These are phyloP conservation scores for Villa cingulata DNA, from an alignment of 2,888 invertebrate genomes.

Conservation along the genomic window DNA sequence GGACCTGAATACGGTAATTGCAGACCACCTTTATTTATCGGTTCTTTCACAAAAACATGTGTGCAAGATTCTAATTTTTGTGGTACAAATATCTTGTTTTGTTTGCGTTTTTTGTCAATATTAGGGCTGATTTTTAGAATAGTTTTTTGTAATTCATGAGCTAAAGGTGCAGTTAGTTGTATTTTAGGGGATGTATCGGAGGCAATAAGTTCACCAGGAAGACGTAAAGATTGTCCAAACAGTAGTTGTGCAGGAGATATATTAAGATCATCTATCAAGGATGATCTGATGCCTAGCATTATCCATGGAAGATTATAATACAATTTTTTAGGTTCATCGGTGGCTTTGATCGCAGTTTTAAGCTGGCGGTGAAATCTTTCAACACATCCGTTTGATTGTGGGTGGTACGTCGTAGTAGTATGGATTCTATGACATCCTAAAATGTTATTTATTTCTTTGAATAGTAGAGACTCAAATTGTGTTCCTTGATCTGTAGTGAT, in stretches of 20 bases:
- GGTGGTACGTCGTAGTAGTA: not conserved
- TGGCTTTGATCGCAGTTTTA: not conserved
- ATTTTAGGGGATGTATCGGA: not conserved
- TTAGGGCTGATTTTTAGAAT: slow-evolving; percentile 2
- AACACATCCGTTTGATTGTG: not conserved
- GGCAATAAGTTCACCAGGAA: not conserved
- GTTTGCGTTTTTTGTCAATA: not conserved
- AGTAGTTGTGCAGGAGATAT: not conserved
- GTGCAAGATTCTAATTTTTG: not conserved
- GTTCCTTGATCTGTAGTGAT: slow-evolving; percentile 18
- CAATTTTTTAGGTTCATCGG: not conserved
- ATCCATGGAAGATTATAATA: not conserved
- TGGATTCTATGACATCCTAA: slow-evolving; percentile 1
- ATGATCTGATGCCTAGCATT: not conserved
- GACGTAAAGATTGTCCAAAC: not conserved
- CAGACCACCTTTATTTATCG: slow-evolving; percentile 6
- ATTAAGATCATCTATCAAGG: not conserved
- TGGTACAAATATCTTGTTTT: slow-evolving; percentile 1
- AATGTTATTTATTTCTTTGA: slow-evolving; percentile 8
- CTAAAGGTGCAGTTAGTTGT: not conserved
- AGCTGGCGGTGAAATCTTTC: not conserved
- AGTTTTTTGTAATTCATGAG: not conserved
- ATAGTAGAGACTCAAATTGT: slow-evolving; percentile 18
- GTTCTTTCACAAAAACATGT: slow-evolving; percentile 3
- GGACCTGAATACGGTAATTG: slow-evolving; percentile 16